Conservation (phyloP, 2,113 vertebrate species). For the Nansenia antarctica region DNA sequence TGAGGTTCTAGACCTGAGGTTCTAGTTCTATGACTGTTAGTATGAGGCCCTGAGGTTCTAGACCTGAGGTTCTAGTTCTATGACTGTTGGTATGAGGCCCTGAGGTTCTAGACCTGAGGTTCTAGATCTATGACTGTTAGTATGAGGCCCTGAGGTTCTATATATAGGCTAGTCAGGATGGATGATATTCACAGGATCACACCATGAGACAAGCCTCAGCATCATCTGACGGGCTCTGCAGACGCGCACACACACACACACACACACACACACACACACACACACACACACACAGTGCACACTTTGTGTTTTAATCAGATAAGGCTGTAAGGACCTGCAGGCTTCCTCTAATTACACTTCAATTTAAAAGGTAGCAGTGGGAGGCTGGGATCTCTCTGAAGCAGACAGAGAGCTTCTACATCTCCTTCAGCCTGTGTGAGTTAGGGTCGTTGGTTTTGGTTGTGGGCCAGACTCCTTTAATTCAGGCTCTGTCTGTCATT, state of each 20-base stretch:
- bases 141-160: neutral
- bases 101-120: conserved; percentile 9
- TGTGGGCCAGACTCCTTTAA: neutral
- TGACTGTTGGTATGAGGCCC: too few relatives aligned
- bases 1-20: conserved; percentile 16
- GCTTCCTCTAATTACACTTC: conserved; percentile 18
- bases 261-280: conserved; percentile 11
- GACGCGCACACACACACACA: conserved; percentile 7
- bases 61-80: conserved; percentile 20
- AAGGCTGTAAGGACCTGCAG: conserved; percentile 12
- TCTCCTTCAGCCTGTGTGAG: too few relatives aligned
- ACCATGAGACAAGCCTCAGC: conserved; percentile 36
- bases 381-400: neutral
- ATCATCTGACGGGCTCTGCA: conserved; percentile 53
- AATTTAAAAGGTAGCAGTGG: conserved; percentile 8
- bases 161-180: conserved; percentile 26
- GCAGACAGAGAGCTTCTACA: neutral
- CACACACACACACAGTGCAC: neutral
- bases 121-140: too few relatives aligned
- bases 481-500: neutral
- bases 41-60: neutral
- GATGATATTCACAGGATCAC: conserved; percentile 53
- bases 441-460: neutral
- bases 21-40: too few relatives aligned
- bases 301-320: conserved; percentile 30